Conservation (phyloP, 1,140 invertebrate species). For the Drosophila orena region DNA sequence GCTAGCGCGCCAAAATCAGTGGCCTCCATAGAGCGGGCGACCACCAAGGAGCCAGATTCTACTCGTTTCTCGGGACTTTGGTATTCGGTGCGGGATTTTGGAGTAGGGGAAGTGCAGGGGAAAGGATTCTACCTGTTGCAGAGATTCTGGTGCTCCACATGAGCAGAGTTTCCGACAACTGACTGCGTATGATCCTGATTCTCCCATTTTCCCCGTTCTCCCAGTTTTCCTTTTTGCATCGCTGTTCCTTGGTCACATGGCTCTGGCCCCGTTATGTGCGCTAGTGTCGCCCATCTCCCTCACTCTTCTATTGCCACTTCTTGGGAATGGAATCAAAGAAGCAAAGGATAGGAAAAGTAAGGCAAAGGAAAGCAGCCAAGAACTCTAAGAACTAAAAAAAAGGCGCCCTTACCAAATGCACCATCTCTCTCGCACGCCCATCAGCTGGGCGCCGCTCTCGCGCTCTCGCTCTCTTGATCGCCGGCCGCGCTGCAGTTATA, state of each 20-base stretch:
- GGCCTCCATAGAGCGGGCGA: conserved; percentile 55
- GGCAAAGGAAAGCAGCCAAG: conserved; percentile 5
- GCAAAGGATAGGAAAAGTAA: not conserved
- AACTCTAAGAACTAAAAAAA: conserved; percentile 39
- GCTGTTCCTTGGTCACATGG: conserved; percentile 3
- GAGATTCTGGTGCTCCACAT: conserved; percentile 13
- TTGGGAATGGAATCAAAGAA: conserved; percentile 10
- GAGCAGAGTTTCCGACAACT: conserved; percentile 16
- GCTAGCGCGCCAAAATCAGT: conserved; percentile 82
- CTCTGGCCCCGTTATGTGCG: conserved; percentile 11
- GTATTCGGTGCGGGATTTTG: too few relatives aligned
- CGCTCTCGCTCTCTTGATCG: conserved; percentile 37
- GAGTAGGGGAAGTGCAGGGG: conserved; percentile 47
- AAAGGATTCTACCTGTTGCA: conserved; percentile 67
- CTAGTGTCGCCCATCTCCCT: conserved; percentile 11
- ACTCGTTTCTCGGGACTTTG: not conserved
- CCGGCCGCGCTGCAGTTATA: conserved; percentile 43
- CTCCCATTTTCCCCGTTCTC: conserved; percentile 23
- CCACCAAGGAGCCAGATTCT: conserved; percentile 44
- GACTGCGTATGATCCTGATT: conserved; percentile 13
- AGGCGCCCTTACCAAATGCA: not conserved
- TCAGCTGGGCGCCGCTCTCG: conserved; percentile 43
- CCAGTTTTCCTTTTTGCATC: not conserved
- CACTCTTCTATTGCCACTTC: conserved; percentile 5
- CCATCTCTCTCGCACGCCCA: conserved; percentile 6